Evolutionary conservation across 2,888 invertebrate species (phyloP), one percentile per base, ranked within the genome.

Genomic region (Cephus nigrinus): DNA sequence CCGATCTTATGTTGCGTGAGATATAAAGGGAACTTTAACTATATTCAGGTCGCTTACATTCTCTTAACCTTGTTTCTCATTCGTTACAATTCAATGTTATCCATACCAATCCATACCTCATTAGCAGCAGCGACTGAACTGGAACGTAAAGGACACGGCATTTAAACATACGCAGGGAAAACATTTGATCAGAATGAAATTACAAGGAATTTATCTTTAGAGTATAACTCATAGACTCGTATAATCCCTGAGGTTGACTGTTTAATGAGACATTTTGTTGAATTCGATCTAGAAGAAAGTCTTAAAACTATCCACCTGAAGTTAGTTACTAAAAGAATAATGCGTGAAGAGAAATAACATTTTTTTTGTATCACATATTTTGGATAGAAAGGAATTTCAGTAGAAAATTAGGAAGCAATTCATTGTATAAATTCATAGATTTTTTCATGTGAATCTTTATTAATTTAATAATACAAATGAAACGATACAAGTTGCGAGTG

Each of bases 51-150:
- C 23, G 55, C 55, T 23, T 55, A 55, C 55, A 55, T 55, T 55
- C 55, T 55, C 23, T 55, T 55, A 55, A 55, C 55, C 55, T 55
- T 55, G 55, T 23, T 23, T 15, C 35, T 35, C 35, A 35, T 23
- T 55, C 55, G 55, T 55, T 55, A 23, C 55, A 55, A 9, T 55
- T 23, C 55, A 55, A 55, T 55, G 5, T 55, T 55, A 55, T 55
- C 55, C 71, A 32, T 86, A 88, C 88, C 87, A 23, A 55, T 55
- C 23, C 71, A 15, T 86, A 88, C 88, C 87, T 87, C 79, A 78
- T 79, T n/a, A 84, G 78, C 78, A 80, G 75, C 36, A 82, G 81
- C 75, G 85, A 82, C 32, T 80, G 79, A 23, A 78, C 76, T 74
- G 83, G 79, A 80, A 79, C 68, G 68, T 80, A 76, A 69, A 82